Evolutionary conservation across 2,113 vertebrate species (phyloP).

Genomic region (Corvus cornix): DNA sequence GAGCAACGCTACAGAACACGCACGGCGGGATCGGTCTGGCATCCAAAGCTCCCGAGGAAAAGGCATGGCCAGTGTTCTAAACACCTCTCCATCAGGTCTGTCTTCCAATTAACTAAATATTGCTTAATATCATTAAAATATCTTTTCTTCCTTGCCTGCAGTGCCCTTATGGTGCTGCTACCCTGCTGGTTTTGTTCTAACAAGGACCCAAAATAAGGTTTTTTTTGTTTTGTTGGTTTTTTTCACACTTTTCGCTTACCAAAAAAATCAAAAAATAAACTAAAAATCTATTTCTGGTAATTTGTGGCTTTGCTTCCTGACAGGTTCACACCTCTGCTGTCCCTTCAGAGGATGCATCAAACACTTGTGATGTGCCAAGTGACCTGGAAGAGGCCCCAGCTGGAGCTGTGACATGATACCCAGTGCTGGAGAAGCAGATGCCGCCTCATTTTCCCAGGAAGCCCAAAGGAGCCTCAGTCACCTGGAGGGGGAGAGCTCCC

Average conservation of each 20-base stretch:
- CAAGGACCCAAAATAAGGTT: background rate
- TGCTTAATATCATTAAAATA: background rate
- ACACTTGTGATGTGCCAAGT: background rate
- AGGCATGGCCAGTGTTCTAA: background rate
- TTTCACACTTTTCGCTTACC: background rate
- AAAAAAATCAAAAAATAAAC: background rate
- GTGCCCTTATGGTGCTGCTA: background rate
- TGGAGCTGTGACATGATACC: background rate
- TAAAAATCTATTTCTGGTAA: slow-evolving; percentile 8
- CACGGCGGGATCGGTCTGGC: background rate
- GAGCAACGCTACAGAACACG: background rate
- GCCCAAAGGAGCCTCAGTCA: background rate
- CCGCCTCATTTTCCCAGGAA: background rate
- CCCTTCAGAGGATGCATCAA: slow-evolving; percentile 33
- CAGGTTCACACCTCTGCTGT: slow-evolving; percentile 41
- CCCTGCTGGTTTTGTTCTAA: background rate
- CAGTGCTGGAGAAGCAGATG: background rate
- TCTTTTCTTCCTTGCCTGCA: background rate
- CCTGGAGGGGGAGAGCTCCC: background rate
- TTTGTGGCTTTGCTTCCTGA: background rate
- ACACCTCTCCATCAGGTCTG: background rate
- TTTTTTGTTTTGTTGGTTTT: background rate
- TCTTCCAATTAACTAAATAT: background rate
- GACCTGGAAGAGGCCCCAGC: slow-evolving; percentile 31
- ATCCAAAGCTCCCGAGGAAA: background rate